These are phyloP conservation scores for Diarsia mendica DNA, from an alignment of 2,888 invertebrate genomes.

Conservation along the genomic window DNA sequence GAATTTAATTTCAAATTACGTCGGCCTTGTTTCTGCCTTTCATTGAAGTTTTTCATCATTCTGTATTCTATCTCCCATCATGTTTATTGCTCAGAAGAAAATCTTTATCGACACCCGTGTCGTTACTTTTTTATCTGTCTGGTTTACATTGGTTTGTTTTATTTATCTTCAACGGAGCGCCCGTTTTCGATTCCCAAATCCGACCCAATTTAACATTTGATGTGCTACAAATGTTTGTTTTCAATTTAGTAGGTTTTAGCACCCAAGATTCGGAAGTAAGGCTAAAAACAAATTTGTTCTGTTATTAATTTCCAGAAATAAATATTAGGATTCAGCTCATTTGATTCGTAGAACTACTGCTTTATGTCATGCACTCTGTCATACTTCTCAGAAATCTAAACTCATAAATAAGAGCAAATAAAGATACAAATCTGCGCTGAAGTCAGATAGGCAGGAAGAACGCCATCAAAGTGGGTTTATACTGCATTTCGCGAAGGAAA, in stretches of 20 bases:
- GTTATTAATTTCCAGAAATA: background rate
- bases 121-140: slow-evolving; percentile 4
- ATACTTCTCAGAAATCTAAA: slow-evolving; percentile 44
- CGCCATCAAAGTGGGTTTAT: slow-evolving; percentile 62
- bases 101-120: background rate
- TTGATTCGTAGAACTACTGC: slow-evolving; percentile 19
- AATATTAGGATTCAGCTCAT: background rate
- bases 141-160: slow-evolving; percentile 11
- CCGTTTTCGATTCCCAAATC: background rate
- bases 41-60: background rate
- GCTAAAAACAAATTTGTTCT: background rate
- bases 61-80: background rate
- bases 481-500: slow-evolving; percentile 63
- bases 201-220: background rate
- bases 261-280: background rate
- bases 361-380: slow-evolving; percentile 32
- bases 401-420: slow-evolving; percentile 37
- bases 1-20: too few relatives aligned
- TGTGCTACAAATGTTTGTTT: slow-evolving; percentile 12
- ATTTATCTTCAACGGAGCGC: background rate
- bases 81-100: background rate
- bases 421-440: slow-evolving; percentile 52
- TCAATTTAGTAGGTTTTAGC: background rate
- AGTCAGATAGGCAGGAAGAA: slow-evolving; percentile 59
- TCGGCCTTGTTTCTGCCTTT: background rate